These are phyloP conservation scores for Epinephelus malabaricus DNA, from an alignment of 2,797 vertebrate genomes.

Conservation along the genomic window DNA sequence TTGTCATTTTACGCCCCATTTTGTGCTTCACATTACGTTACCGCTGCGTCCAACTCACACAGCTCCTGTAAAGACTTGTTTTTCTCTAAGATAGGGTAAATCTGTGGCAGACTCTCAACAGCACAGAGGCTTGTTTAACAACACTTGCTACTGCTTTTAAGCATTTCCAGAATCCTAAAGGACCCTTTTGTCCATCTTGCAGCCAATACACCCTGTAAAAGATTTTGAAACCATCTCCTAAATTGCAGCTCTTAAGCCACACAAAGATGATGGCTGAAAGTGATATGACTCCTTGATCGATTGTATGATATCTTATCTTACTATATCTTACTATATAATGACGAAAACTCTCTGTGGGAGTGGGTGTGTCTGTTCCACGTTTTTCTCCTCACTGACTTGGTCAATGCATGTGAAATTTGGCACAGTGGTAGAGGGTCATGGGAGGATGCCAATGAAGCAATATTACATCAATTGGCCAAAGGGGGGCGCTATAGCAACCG, in stretches of 20 bases:
- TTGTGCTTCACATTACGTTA: background rate
- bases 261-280: background rate
- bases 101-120: background rate
- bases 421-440: no score
- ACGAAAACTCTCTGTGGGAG: no score
- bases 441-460: no score
- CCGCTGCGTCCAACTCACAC: background rate
- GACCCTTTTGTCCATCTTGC: background rate
- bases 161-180: background rate
- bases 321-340: no score
- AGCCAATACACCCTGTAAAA: background rate
- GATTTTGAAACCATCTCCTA: background rate
- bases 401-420: no score
- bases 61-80: background rate
- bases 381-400: no score
- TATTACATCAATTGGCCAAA: no score
- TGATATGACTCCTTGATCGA: background rate
- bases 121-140: background rate
- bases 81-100: background rate
- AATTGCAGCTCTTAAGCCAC: background rate
- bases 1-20: background rate
- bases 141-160: background rate
- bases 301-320: background rate
- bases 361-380: no score
- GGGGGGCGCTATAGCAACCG: no score